These are phyloP conservation scores for Acanthis flammea DNA, from an alignment of 2,797 vertebrate species.

Conservation along the genomic window DNA sequence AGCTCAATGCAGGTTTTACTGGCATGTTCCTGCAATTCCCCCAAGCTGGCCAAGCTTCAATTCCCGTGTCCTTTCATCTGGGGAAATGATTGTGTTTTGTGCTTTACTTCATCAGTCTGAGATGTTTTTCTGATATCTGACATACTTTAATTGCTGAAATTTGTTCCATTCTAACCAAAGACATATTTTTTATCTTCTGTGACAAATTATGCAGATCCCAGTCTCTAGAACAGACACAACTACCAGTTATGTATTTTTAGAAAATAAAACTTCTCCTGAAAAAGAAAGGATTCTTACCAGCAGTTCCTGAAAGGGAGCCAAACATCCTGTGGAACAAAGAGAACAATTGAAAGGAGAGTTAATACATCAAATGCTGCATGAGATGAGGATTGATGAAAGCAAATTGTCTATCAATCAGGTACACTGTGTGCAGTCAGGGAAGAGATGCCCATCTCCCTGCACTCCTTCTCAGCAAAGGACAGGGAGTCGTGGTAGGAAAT, in stretches of 20 bases:
- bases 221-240: neutral
- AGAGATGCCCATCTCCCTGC: neutral
- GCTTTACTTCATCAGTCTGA: neutral
- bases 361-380: neutral
- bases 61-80: neutral
- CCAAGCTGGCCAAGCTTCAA: neutral
- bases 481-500: neutral
- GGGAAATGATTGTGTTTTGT: neutral
- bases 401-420: neutral
- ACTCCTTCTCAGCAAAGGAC: neutral
- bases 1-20: conserved; percentile 4
- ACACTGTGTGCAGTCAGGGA: neutral
- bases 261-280: neutral
- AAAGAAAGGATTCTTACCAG: conserved; percentile 16
- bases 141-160: neutral
- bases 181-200: neutral
- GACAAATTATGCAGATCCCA: neutral
- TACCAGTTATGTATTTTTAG: neutral
- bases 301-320: neutral
- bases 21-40: neutral
- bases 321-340: conserved; percentile 36
- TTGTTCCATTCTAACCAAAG: neutral
- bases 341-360: neutral
- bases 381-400: neutral
- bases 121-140: neutral